Base-by-base conservation (phyloP, 2,888 invertebrate species). In the Agrenia bidenticulata region DNA sequence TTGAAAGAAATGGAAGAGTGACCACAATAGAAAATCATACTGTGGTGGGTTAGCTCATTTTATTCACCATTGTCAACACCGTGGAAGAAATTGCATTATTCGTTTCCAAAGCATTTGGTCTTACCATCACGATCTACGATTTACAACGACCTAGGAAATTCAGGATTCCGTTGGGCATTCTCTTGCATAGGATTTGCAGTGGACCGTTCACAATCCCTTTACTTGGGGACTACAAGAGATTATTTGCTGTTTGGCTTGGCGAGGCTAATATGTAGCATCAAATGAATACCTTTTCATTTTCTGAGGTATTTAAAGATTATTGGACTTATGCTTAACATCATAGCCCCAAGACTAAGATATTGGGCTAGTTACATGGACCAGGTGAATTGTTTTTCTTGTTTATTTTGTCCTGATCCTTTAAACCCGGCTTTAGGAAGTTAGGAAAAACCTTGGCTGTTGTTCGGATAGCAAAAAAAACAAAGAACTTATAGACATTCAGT, bases 21-120 rank as follows among this genome's bases (percentile, higher is more conserved):
- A 57, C 57, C 57, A 57, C 57, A 57, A 57, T 57, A 41, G 23
- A 26, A n/a, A 32, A 24, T 57, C 57, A n/a, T 23, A 9, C 19
- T 54, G 54, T 54, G 57, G 54, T 54, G 57, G 42, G 23, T 57
- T 15, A 57, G 19, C 32, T 57, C 41, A 57, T 57, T 57, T 39
- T 17, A 27, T 41, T 41, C 21, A 9, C 39, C 17, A 57, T 57
- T 57, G 57, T 57, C 39, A 57, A 39, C 39, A n/a, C n/a, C n/a
- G 32, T 39, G 21, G 57, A 32, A 57, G 4, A 41, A 57, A 41
- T 57, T 9, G 24, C 21, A 57, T 57, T 57, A 24, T 37, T 57
- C 42, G 19, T 15, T n/a, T 13, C 32, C 19, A 15, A 15, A 7
- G 13, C 23, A 51, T 4, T 19, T 21, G 24, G 24, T 19, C 21